These are phyloP conservation scores for Neodon shergylaensis DNA, from an alignment of 2,113 vertebrate species.

Conservation along the genomic window DNA sequence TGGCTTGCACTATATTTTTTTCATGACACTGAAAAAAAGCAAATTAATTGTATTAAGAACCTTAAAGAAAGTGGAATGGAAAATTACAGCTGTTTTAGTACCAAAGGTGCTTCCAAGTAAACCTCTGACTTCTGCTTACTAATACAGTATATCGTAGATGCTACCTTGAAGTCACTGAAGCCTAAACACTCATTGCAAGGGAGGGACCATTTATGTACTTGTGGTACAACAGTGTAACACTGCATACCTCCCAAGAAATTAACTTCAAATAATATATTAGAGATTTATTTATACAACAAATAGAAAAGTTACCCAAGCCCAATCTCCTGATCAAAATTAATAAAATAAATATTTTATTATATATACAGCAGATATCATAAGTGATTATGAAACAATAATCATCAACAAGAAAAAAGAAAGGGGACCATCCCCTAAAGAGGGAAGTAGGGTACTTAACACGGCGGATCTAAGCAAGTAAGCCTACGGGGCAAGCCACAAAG, in stretches of 20 bases:
- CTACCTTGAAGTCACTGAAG: slow-evolving; percentile 58
- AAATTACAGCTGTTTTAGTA: slow-evolving; percentile 34
- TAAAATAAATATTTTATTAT: background rate
- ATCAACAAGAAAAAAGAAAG: slow-evolving; percentile 19
- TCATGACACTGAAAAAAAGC: slow-evolving; percentile 30
- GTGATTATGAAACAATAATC: slow-evolving; percentile 58
- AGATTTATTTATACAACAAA: slow-evolving; percentile 48
- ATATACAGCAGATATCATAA: slow-evolving; percentile 54
- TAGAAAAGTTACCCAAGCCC: slow-evolving; percentile 12
- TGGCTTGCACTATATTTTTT: slow-evolving; percentile 37
- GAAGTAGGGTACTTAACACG: background rate
- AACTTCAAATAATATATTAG: slow-evolving; percentile 66
- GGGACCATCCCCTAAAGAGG: background rate
- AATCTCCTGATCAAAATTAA: slow-evolving; percentile 29
- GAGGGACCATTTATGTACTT: slow-evolving; percentile 47
- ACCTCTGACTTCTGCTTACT: slow-evolving; percentile 31
- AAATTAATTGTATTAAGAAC: slow-evolving; percentile 57
- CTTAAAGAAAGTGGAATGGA: slow-evolving; percentile 63
- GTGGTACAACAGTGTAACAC: slow-evolving; percentile 63
- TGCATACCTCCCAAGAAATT: slow-evolving; percentile 72
- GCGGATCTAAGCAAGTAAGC: background rate
- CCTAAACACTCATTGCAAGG: slow-evolving; percentile 59
- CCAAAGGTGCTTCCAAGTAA: slow-evolving; percentile 34
- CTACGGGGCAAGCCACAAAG: background rate
- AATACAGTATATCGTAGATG: slow-evolving; percentile 31